Evolutionary conservation across 1,140 invertebrate species (phyloP).

Genomic region (Metopolophium dirhodum): DNA sequence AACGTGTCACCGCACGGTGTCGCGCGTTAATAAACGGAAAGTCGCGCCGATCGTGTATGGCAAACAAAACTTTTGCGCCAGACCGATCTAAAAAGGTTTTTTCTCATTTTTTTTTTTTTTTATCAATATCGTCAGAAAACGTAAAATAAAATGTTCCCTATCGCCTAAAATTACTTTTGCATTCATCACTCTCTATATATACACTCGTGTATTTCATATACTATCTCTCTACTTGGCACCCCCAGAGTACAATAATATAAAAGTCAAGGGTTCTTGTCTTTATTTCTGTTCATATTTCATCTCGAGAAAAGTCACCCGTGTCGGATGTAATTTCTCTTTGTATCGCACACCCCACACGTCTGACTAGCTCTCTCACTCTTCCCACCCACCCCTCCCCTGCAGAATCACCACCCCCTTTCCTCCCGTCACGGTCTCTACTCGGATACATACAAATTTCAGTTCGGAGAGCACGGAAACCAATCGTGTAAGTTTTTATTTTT

Average conservation of each 20-base stretch:
- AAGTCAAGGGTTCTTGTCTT: slow-evolving; percentile 27
- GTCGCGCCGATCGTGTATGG: background rate
- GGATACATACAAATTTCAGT: background rate
- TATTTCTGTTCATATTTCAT: slow-evolving; percentile 46
- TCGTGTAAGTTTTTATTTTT: background rate
- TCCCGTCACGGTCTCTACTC: too few species aligned
- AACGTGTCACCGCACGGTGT: background rate
- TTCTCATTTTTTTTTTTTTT: background rate
- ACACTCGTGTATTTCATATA: background rate
- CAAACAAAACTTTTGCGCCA: slow-evolving; percentile 5
- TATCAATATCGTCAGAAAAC: background rate
- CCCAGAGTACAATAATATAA: slow-evolving; percentile 14
- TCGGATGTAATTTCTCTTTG: slow-evolving; percentile 21
- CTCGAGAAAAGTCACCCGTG: slow-evolving; percentile 8
- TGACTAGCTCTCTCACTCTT: background rate
- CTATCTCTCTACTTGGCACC: background rate
- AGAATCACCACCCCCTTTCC: background rate
- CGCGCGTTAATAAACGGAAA: background rate
- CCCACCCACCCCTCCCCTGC: too few species aligned
- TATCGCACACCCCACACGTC: background rate
- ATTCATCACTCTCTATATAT: slow-evolving; percentile 28
- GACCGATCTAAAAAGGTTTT: background rate
- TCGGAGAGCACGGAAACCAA: background rate
- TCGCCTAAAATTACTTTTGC: slow-evolving; percentile 15
- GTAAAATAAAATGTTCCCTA: slow-evolving; percentile 6